Evolutionary conservation across 2,113 vertebrate genomes (phyloP).

Genomic region (Gymnobelideus leadbeateri): DNA sequence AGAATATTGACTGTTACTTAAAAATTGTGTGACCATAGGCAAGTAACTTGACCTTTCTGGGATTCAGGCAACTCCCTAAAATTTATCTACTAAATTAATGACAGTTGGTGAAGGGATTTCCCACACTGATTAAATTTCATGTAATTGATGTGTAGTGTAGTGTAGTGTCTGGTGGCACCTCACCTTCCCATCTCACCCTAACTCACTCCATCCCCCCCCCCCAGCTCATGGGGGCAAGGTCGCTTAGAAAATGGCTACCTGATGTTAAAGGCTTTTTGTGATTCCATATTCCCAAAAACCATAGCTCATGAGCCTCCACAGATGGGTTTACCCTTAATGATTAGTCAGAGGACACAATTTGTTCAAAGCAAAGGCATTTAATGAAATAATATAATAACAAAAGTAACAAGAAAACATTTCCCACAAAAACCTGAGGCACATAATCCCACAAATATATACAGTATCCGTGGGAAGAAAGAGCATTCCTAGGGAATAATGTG

Average conservation of each 20-base stretch:
- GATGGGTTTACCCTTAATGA: neutral
- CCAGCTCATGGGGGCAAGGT: neutral
- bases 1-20: neutral
- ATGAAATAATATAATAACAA: neutral
- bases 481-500: neutral
- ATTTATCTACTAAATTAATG: neutral
- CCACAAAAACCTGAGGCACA: neutral
- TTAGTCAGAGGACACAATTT: neutral
- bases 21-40: neutral
- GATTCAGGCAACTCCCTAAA: neutral
- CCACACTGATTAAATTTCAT: neutral
- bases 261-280: neutral
- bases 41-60: neutral
- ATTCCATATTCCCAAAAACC: neutral
- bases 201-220: too few species aligned
- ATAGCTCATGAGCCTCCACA: neutral
- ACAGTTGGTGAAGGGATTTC: neutral
- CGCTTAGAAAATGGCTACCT: neutral
- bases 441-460: neutral
- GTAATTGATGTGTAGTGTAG: neutral
- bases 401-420: neutral
- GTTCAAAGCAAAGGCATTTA: neutral
- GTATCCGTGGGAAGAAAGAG: neutral
- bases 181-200: neutral
- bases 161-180: neutral